Evolutionary conservation across 1,140 invertebrate species (phyloP), one percentile per base, ranked within the genome.

Genomic region (Berghia stephanieae): DNA sequence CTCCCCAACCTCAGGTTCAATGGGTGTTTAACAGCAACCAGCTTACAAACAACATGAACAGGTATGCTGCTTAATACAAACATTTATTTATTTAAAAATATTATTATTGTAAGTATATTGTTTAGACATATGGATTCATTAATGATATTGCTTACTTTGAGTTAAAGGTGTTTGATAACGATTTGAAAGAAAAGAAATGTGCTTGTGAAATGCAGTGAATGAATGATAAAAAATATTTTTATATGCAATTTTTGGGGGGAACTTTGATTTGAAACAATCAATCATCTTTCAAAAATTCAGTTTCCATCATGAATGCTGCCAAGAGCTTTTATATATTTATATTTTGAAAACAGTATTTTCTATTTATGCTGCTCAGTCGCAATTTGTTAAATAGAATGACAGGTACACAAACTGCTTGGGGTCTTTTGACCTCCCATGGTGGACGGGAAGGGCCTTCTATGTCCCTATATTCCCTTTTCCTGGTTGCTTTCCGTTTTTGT

Each of bases 1-100:
- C 80, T 6, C 91, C 91, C 6, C 36, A 77, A 16, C 90, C 90
- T 6, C 79, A 80, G 5, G 79, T 90, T 36, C 83, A 78, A 2
- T 91, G 91, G 91, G 89, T 88, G 78, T 86, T 88, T 66, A 90
- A 91, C 85, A 86, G 78, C 10, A 31, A 36, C 34, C 55, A 79
- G 31, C 21, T 84, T 18, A 31, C 43, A 31, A 66, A 75, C 5
- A 71, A 70, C 27, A 77, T 46, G 44, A 67, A 69, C 24, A 81
- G 80, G 82, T 80, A 78, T 63, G 72, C 60, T 63, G 31, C 43
- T 38, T 40, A 13, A 21, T 36, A 40, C 16, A 10, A 16, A 8
- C 52, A 43, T 71, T 42, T 21, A 18, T 18, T 16, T 66, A 31
- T 46, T 21, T 57, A 8, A 43, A 31, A 44, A 31, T 46, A 21